phyloP scores from a whole-genome alignment of 2,113 vertebrate genomes.

The Ginglymostoma cirratum region DNA sequence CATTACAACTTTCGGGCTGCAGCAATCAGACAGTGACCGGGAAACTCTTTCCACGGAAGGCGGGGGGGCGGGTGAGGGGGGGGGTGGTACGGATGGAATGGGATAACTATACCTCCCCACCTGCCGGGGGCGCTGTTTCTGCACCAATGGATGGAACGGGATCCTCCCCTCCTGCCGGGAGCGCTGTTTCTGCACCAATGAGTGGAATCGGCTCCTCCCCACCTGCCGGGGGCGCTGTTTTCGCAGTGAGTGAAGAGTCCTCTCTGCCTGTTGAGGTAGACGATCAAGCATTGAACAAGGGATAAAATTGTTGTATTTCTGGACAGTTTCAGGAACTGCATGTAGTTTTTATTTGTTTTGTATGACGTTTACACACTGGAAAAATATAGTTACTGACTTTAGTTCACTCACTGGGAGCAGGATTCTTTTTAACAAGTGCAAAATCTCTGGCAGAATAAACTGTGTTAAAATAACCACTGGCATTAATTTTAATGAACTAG shows the following conservation, averaged over 20 bases:
- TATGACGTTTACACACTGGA: background rate
- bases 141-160: accelerated
- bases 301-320: background rate
- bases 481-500: slow-evolving; percentile 38
- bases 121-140: background rate
- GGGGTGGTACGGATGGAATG: background rate
- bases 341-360: background rate
- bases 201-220: too few relatives aligned
- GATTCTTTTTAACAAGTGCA: too few relatives aligned
- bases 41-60: background rate
- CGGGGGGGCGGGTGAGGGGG: background rate
- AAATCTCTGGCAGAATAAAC: background rate
- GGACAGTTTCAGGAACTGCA: background rate
- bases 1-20: slow-evolving; percentile 44
- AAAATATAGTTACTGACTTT: background rate
- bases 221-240: background rate
- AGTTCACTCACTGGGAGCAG: too few relatives aligned
- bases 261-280: background rate
- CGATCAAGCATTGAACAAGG: background rate
- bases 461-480: background rate
- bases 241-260: background rate
- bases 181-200: background rate
- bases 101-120: too few relatives aligned
- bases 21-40: background rate
- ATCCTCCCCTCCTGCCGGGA: background rate